Conservation (phyloP, 2,113 vertebrate genomes). For the Tachuris rubrigastra region DNA sequence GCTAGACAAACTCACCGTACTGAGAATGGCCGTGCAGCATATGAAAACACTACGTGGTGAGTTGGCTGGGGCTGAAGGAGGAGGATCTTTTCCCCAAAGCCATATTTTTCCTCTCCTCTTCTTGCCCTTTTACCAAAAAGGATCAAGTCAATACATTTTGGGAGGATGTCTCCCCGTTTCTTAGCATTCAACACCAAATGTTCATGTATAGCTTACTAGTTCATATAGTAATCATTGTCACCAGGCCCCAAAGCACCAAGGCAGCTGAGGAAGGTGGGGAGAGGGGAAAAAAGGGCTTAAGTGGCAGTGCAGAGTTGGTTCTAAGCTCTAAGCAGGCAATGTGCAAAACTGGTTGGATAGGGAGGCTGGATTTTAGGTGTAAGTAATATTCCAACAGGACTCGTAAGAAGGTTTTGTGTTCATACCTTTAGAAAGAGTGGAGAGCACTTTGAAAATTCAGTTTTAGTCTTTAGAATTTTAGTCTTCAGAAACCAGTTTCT, state of each 20-base stretch:
- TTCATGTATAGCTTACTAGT: neutral
- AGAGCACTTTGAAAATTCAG: neutral
- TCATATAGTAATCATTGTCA: neutral
- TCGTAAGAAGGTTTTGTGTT: neutral
- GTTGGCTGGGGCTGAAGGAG: neutral
- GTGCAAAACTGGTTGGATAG: neutral
- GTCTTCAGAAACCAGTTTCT: neutral
- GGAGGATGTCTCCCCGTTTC: neutral
- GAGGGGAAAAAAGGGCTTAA: neutral
- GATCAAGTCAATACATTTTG: neutral
- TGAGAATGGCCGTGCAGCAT: slow-evolving; percentile 98
- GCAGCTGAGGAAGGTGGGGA: neutral
- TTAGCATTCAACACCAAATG: accelerated
- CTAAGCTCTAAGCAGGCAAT: neutral
- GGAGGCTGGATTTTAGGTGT: neutral
- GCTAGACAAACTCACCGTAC: slow-evolving; percentile 94
- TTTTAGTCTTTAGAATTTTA: neutral
- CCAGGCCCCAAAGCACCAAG: neutral
- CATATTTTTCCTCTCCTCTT: neutral
- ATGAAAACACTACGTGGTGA: slow-evolving; percentile 97
- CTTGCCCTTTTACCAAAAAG: neutral
- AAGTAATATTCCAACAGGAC: neutral
- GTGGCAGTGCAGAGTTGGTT: neutral
- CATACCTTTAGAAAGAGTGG: neutral
- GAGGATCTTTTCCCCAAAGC: neutral